Percentiles rank a stretch among this genome's conserved stretches.
Conservation (phyloP, 37 sponge, comb jelly and placozoan species). For the Beroe forskalii region DNA sequence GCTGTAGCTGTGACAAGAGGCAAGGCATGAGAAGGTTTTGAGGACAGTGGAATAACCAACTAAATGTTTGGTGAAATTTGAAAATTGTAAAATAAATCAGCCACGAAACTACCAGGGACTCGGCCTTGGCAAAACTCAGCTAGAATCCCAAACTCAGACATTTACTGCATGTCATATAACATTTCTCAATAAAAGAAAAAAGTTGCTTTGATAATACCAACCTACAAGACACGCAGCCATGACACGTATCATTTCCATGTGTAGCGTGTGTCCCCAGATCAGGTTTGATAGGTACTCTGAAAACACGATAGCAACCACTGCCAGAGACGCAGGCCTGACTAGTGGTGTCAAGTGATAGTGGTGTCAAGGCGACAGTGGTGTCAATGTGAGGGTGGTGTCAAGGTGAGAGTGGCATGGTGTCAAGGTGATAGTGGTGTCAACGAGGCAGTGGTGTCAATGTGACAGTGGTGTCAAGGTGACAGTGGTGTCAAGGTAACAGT, state of each 20-base stretch:
- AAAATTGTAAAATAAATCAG: too few relatives aligned
- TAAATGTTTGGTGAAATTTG: too few relatives aligned
- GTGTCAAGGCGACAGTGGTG: neutral
- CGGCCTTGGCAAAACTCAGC: too few relatives aligned
- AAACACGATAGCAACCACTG: conserved; percentile 32
- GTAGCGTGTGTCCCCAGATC: conserved; percentile 9
- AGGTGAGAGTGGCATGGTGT: neutral
- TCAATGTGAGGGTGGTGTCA: neutral
- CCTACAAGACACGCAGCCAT: neutral
- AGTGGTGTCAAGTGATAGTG: neutral
- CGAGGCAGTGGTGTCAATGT: neutral
- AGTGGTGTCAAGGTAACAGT: neutral
- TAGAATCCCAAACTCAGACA: too few relatives aligned
- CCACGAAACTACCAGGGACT: too few relatives aligned
- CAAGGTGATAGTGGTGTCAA: neutral
- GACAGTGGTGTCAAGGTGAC: neutral
- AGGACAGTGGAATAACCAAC: too few relatives aligned
- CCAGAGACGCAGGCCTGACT: conserved; percentile 46
- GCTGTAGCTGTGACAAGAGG: neutral
- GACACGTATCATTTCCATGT: neutral
- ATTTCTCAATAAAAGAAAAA: too few relatives aligned
- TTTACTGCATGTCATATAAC: too few relatives aligned
- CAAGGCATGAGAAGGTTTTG: too few relatives aligned
- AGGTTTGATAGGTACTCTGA: conserved; percentile 28
- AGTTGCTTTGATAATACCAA: too few relatives aligned